Evolutionary conservation across 2,113 vertebrate genomes (phyloP).

Genomic region (Rostratula benghalensis): DNA sequence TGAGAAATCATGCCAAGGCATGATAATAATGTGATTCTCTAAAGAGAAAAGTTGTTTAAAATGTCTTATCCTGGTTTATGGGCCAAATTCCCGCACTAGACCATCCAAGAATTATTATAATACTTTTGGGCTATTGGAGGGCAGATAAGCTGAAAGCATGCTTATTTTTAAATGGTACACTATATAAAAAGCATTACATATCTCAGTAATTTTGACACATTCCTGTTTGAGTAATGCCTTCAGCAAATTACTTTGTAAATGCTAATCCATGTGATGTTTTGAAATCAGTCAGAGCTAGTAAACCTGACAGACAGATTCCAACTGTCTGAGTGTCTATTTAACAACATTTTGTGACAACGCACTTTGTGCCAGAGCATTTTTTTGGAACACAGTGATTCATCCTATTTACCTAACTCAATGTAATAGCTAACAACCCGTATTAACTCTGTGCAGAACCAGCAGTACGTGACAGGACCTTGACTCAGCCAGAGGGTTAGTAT

Average conservation of each 20-base stretch:
- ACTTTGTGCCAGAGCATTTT: neutral
- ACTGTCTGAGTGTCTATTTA: neutral
- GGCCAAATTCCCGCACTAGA: neutral
- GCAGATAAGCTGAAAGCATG: neutral
- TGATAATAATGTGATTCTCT: conserved; percentile 41
- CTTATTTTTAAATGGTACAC: conserved; percentile 17
- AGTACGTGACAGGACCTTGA: neutral
- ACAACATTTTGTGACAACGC: neutral
- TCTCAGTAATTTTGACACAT: conserved; percentile 3
- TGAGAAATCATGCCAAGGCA: conserved; percentile 46
- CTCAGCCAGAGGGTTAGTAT: neutral
- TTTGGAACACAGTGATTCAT: neutral
- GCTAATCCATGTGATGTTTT: neutral
- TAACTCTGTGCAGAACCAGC: neutral
- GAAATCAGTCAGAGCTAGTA: neutral
- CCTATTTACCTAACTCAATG: neutral
- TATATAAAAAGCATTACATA: neutral
- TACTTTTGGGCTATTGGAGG: neutral
- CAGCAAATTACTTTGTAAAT: conserved; percentile 5
- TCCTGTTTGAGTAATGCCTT: neutral
- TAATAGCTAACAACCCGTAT: neutral
- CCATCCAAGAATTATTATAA: conserved; percentile 43
- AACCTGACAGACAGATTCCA: neutral
- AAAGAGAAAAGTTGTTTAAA: conserved; percentile 30
- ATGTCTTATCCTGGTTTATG: neutral